Percentiles rank a stretch among this genome's conserved stretches.
Conservation (phyloP, 1,140 invertebrate species). For the Pseudachorutes palmiensis region DNA sequence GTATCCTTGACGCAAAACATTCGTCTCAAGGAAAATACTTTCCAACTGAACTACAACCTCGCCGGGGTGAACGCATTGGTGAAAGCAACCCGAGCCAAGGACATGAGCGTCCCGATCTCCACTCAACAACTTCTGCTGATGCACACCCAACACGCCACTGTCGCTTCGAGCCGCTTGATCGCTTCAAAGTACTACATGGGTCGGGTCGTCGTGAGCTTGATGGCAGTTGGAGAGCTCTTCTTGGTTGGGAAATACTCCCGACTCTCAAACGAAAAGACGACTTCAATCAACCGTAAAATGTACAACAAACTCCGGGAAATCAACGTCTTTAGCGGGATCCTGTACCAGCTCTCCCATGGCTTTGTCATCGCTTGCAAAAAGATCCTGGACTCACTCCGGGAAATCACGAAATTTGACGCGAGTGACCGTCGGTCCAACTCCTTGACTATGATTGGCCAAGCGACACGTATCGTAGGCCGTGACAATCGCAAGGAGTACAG, state of each 20-base stretch:
- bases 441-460: not conserved
- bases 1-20: not conserved
- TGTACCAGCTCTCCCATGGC: not conserved
- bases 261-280: not conserved
- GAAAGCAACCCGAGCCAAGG: not conserved
- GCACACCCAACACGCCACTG: not conserved
- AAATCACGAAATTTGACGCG: not conserved
- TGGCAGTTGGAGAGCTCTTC: not conserved
- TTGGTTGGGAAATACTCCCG: not conserved
- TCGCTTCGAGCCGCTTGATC: not conserved
- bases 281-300: not conserved
- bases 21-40: not conserved
- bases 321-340: not conserved
- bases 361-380: not conserved
- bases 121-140: not conserved
- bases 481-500: not conserved
- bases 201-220: not conserved
- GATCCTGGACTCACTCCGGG: not conserved
- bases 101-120: not conserved
- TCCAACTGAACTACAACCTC: not conserved
- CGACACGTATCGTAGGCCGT: not conserved
- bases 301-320: not conserved
- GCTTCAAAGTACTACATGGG: not conserved
- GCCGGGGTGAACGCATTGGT: not conserved
- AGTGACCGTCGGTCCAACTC: not conserved